These are phyloP conservation scores for Chromobotia macracanthus DNA, from an alignment of 2,797 vertebrate genomes.

Conservation along the genomic window DNA sequence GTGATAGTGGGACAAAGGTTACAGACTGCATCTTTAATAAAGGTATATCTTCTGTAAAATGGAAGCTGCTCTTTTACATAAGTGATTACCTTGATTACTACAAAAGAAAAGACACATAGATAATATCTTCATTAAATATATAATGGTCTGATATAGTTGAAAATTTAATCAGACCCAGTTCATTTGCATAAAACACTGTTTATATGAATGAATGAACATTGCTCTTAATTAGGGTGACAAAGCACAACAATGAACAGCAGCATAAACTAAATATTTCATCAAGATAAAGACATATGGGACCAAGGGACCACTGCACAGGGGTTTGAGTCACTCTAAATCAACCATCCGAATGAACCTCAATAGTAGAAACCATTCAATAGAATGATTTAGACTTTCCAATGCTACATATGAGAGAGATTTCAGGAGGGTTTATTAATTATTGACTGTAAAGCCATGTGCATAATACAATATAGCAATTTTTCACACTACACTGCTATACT, in stretches of 20 bases:
- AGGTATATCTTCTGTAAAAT: too few species aligned
- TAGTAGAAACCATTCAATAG: not conserved
- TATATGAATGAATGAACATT: not conserved
- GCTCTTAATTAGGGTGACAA: not conserved
- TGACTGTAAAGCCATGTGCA: not conserved
- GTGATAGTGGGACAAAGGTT: too few species aligned
- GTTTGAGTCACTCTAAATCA: too few species aligned
- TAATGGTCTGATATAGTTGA: not conserved
- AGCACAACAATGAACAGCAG: too few species aligned
- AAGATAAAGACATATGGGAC: too few species aligned
- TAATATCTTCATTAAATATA: not conserved
- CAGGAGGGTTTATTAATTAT: not conserved
- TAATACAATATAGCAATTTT: not conserved
- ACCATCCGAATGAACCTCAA: too few species aligned
- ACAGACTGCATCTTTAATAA: too few species aligned
- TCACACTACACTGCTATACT: not conserved
- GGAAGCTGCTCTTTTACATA: too few species aligned
- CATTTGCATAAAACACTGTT: not conserved
- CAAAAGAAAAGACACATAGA: not conserved
- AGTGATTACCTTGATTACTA: not conserved
- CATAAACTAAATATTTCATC: too few species aligned
- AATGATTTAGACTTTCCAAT: not conserved
- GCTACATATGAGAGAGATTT: not conserved
- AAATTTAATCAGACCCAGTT: not conserved
- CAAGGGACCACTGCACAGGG: too few species aligned